These are phyloP conservation scores for Mesocricetus auratus DNA, from an alignment of 2,113 vertebrate genomes.

Conservation along the genomic window DNA sequence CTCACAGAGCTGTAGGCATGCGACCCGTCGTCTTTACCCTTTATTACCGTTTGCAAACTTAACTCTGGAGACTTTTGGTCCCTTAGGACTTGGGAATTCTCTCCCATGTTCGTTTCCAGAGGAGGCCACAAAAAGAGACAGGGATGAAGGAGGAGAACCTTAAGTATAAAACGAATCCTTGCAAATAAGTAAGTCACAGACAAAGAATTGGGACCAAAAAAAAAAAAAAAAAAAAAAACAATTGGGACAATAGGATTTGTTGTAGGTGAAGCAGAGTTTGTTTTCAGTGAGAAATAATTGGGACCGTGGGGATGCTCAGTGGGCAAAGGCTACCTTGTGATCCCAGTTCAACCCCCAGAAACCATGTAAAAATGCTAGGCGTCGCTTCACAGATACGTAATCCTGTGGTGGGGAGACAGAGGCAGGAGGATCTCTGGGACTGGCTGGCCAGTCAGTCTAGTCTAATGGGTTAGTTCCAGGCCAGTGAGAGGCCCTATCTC, in stretches of 20 bases:
- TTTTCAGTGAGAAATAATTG: constrained; percentile 2
- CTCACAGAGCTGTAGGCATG: background rate
- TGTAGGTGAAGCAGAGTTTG: background rate
- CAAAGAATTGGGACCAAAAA: too few species aligned
- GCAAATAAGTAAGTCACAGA: background rate
- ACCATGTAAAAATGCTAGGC: background rate
- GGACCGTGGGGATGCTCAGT: background rate
- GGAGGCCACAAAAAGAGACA: background rate
- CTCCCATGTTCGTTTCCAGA: background rate
- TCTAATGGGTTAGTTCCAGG: too few species aligned
- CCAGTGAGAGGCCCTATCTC: background rate
- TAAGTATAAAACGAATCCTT: background rate
- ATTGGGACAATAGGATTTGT: background rate
- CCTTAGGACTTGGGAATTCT: background rate
- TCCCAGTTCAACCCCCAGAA: background rate
- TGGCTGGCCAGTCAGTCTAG: background rate
- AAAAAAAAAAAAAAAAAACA: too few species aligned
- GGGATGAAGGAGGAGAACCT: background rate
- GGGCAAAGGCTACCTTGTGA: too few species aligned
- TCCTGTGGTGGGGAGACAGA: background rate
- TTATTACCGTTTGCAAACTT: background rate
- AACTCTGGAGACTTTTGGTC: background rate
- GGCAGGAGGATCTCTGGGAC: background rate
- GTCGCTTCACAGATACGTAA: too few species aligned
- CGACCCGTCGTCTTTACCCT: background rate